These are phyloP conservation scores for Cheilosia scutellata DNA, from an alignment of 2,888 invertebrate species.

Conservation along the genomic window DNA sequence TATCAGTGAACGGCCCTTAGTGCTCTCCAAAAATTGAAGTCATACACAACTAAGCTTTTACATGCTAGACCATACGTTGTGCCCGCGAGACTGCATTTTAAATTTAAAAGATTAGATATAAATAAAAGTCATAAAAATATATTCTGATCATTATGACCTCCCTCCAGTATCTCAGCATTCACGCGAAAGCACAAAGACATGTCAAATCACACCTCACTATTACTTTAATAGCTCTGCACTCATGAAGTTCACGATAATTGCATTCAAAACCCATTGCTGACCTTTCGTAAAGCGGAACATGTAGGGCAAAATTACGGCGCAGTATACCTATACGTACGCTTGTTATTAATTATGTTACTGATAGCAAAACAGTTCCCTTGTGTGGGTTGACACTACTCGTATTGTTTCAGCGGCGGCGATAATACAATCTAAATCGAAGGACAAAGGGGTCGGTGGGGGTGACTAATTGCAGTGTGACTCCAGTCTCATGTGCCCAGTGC, in stretches of 20 bases:
- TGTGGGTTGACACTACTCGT: neutral
- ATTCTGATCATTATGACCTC: too few relatives aligned
- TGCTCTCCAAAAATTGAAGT: too few relatives aligned
- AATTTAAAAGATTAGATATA: too few relatives aligned
- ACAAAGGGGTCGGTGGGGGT: neutral
- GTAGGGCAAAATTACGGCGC: neutral
- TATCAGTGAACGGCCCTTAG: too few relatives aligned
- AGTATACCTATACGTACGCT: neutral
- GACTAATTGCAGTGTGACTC: neutral
- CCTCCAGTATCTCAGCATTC: too few relatives aligned
- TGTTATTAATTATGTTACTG: constrained; percentile 3
- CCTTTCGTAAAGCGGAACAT: neutral
- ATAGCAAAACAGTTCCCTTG: neutral
- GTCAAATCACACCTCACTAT: too few relatives aligned
- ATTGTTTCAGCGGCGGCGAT: neutral
- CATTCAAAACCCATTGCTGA: neutral
- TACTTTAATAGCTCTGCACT: too few relatives aligned
- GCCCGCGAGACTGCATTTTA: too few relatives aligned
- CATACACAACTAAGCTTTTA: too few relatives aligned
- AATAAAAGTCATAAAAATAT: too few relatives aligned
- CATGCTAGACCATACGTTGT: too few relatives aligned
- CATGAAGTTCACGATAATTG: neutral
- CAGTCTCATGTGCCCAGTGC: neutral
- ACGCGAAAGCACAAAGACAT: too few relatives aligned
- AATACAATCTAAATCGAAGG: neutral